These are phyloP conservation scores for Girardinus metallicus DNA, from an alignment of 2,797 vertebrate species.

Conservation along the genomic window DNA sequence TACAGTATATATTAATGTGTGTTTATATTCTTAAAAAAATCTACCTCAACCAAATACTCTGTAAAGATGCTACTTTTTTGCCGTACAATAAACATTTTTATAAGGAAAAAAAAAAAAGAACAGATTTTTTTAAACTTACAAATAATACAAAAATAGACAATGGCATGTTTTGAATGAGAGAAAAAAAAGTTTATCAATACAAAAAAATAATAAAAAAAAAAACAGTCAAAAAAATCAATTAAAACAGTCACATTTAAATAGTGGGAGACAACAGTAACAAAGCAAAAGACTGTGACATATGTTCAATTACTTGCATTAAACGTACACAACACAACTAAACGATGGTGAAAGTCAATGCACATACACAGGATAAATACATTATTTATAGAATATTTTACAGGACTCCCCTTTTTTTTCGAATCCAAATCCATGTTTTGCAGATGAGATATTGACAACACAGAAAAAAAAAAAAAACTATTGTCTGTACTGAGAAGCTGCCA, in stretches of 20 bases:
- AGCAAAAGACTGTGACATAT: conserved; percentile 89
- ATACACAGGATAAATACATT: conserved; percentile 98
- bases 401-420: conserved; percentile 81
- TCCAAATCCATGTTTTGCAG: conserved; percentile 89
- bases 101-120: conserved; percentile 62
- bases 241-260: conserved; percentile 91
- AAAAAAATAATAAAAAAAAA: conserved; percentile 27
- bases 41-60: conserved; percentile 98
- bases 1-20: conserved; percentile 92
- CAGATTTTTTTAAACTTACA: conserved; percentile 87
- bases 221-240: conserved; percentile 77
- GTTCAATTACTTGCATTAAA: conserved; percentile 88
- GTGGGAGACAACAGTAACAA: conserved; percentile 86
- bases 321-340: conserved; percentile 93
- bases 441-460: conserved; percentile 86
- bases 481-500: conserved; percentile 89
- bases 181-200: conserved; percentile 87
- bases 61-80: conserved; percentile 96
- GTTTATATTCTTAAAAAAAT: conserved; percentile 86
- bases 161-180: conserved; percentile 90
- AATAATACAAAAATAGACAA: conserved; percentile 99
- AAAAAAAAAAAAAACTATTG: conserved; percentile 55
- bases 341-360: conserved; percentile 88
- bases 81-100: conserved; percentile 90
- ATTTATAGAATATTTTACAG: conserved; percentile 99